Evolutionary conservation across 2,113 vertebrate genomes (phyloP).

Genomic region (Ochotona princeps): DNA sequence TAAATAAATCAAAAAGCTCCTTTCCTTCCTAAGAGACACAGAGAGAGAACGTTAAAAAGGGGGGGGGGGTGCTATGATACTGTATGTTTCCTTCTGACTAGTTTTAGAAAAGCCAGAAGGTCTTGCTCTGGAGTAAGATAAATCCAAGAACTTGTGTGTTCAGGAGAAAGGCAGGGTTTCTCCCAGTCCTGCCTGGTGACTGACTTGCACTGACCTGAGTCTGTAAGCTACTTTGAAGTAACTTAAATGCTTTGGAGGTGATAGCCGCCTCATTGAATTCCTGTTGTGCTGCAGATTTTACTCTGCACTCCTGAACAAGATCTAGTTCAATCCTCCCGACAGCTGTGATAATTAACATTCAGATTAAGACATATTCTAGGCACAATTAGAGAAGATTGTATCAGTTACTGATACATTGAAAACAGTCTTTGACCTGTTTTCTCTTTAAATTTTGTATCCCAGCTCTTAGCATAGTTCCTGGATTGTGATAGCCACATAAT

Average conservation of each 20-base stretch:
- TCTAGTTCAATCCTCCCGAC: not conserved
- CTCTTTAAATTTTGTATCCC: constrained; percentile 5
- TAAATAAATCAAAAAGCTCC: no score
- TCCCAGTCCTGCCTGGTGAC: not conserved
- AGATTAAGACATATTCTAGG: constrained; percentile 2
- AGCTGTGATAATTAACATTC: constrained; percentile 35
- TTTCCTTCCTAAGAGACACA: not conserved
- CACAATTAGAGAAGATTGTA: constrained; percentile 6
- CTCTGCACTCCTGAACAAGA: constrained; percentile 30
- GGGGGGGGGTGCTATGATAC: not conserved
- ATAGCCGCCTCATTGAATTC: not conserved
- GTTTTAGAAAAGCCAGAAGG: not conserved
- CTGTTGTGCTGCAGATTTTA: not conserved
- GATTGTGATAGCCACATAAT: not conserved
- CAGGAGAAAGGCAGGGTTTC: not conserved
- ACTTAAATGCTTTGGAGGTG: constrained; percentile 28
- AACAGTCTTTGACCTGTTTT: not conserved
- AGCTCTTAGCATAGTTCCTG: constrained; percentile 21
- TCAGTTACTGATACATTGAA: not conserved
- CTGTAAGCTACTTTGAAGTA: constrained; percentile 15
- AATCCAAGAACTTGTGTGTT: constrained; percentile 17
- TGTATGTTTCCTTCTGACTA: not conserved
- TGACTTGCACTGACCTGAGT: constrained; percentile 6
- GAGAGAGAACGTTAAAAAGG: not conserved
- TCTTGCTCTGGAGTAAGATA: constrained; percentile 39